Evolutionary conservation across 2,113 vertebrate species (phyloP).

Genomic region (Melanostigma gelatinosum): DNA sequence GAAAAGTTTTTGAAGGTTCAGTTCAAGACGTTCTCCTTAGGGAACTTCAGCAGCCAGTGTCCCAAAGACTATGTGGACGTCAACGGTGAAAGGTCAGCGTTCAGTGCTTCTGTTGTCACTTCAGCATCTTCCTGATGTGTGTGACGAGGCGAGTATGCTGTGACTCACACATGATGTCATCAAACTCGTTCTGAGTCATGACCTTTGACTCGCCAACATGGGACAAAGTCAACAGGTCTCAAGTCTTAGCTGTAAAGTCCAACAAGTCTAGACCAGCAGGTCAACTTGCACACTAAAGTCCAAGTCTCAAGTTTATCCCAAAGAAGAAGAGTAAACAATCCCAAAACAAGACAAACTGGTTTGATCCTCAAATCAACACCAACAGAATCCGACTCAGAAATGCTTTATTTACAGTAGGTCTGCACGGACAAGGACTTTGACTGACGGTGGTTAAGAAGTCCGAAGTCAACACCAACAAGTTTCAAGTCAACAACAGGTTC

Average conservation of each 20-base stretch:
- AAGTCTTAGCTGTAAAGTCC: too few relatives aligned
- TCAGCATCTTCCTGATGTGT: not conserved
- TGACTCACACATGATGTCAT: not conserved
- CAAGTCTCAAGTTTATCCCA: too few relatives aligned
- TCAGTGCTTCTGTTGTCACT: not conserved
- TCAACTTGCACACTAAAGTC: not conserved
- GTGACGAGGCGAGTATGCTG: not conserved
- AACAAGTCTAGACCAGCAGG: not conserved
- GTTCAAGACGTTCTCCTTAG: slow-evolving; percentile 86
- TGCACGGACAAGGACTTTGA: too few relatives aligned
- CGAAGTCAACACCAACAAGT: too few relatives aligned
- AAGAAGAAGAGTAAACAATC: too few relatives aligned
- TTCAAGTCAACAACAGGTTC: too few relatives aligned
- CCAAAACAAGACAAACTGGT: too few relatives aligned
- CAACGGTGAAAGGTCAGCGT: slow-evolving; percentile 70
- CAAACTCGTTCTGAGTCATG: not conserved
- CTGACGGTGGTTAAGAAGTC: too few relatives aligned
- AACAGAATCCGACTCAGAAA: too few relatives aligned
- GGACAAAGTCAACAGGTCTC: too few relatives aligned
- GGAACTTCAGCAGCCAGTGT: slow-evolving; percentile 75
- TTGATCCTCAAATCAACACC: too few relatives aligned
- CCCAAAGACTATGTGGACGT: slow-evolving; percentile 88
- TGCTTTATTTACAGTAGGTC: too few relatives aligned
- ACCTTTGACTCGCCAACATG: not conserved
- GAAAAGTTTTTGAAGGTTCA: slow-evolving; percentile 86